Conservation (phyloP, 2,113 vertebrate species). For the Notarius lentiginosus region DNA sequence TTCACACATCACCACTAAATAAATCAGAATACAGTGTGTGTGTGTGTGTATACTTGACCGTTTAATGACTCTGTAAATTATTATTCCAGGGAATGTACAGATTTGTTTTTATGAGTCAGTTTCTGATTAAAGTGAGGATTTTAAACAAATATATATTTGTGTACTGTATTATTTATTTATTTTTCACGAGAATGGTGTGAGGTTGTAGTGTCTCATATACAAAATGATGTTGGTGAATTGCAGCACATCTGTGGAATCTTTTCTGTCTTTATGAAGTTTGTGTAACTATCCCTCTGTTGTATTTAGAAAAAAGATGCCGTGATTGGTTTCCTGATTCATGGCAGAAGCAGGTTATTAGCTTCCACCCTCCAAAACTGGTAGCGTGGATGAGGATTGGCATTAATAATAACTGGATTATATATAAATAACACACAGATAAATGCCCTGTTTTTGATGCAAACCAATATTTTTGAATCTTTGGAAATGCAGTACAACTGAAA, state of each 20-base stretch:
- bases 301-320: not conserved
- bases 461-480: not conserved
- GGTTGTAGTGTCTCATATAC: not conserved
- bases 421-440: not conserved
- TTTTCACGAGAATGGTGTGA: not conserved
- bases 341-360: not conserved
- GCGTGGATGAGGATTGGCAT: not conserved
- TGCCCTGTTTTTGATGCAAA: not conserved
- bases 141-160: not conserved
- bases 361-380: not conserved
- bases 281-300: not conserved
- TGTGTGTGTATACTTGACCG: conserved; percentile 5
- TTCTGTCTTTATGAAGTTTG: not conserved
- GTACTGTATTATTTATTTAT: not conserved
- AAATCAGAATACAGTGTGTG: not conserved
- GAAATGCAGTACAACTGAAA: not conserved
- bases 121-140: conserved; percentile 7
- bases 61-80: not conserved
- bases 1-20: not conserved
- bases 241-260: not conserved
- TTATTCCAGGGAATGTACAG: conserved; percentile 15
- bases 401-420: not conserved
- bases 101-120: conserved; percentile 13
- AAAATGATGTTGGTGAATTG: not conserved
- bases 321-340: not conserved